Conservation (phyloP, 2,888 invertebrate species). For the Macrosiphum euphorbiae region DNA sequence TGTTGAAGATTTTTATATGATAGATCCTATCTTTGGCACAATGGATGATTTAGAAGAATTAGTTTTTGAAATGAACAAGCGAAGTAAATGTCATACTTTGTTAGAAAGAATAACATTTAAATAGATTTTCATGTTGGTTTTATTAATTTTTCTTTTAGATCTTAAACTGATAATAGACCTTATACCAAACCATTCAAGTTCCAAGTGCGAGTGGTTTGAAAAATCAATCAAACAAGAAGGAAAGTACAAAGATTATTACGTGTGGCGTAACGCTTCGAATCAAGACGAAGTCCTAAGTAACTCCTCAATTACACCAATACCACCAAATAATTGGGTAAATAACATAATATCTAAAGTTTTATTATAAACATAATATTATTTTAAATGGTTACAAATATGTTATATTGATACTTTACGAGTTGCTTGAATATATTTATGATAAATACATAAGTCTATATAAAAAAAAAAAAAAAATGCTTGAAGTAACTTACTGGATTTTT, state of each 20-base stretch:
- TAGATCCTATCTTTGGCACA: conserved; percentile 75
- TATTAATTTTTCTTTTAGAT: conserved; percentile 70
- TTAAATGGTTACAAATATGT: not conserved
- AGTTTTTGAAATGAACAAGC: conserved; percentile 70
- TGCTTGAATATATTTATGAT: not conserved
- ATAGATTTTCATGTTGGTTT: not conserved
- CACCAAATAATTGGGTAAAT: conserved; percentile 83
- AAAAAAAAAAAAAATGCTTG: too few relatives aligned
- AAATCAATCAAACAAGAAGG: conserved; percentile 69
- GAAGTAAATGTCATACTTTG: conserved; percentile 67
- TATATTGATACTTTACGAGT: not conserved
- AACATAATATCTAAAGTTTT: not conserved
- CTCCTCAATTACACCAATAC: conserved; percentile 71
- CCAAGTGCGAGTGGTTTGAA: conserved; percentile 73
- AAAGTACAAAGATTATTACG: conserved; percentile 72
- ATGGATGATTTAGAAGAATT: conserved; percentile 74
- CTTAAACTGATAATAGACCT: conserved; percentile 74
- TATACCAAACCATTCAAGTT: conserved; percentile 70
- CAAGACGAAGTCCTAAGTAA: conserved; percentile 64
- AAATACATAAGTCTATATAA: too few relatives aligned
- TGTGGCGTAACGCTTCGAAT: conserved; percentile 74
- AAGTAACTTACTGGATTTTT: too few relatives aligned
- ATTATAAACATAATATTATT: not conserved
- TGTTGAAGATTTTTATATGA: conserved; percentile 74
- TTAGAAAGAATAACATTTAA: conserved; percentile 43